phyloP scores from a whole-genome alignment of 2,113 vertebrate genomes.

The Aspiorhynchus laticeps region DNA sequence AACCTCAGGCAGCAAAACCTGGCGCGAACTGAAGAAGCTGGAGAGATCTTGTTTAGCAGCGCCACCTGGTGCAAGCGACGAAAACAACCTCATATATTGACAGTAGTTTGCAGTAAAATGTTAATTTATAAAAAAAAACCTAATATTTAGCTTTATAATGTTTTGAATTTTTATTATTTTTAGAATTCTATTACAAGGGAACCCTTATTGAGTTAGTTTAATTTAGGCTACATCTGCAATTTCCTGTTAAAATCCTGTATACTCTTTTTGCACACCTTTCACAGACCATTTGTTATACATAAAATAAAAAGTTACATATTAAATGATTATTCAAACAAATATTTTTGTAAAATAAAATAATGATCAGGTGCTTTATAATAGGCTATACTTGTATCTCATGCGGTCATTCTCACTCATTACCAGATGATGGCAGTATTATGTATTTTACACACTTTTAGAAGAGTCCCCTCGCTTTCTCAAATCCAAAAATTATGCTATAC shows the following conservation, averaged over 20 bases:
- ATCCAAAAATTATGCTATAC: neutral
- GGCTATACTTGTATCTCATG: neutral
- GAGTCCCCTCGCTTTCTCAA: neutral
- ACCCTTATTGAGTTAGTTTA: neutral
- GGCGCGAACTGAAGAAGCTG: neutral
- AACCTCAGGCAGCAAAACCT: slow-evolving; percentile 1
- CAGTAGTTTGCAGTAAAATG: neutral
- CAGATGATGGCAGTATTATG: neutral
- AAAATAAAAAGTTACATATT: neutral
- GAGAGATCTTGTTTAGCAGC: neutral
- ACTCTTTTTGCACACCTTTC: neutral
- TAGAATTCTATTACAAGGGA: neutral
- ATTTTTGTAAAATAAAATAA: neutral
- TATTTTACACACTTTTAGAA: neutral
- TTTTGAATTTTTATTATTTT: no score
- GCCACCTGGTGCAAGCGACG: neutral
- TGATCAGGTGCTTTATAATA: neutral
- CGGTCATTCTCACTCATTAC: neutral
- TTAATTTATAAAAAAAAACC: neutral
- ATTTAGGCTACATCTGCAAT: neutral
- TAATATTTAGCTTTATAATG: neutral
- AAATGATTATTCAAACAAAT: neutral
- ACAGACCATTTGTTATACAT: neutral
- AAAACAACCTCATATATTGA: neutral
- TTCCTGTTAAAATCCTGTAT: no score